phyloP scores from a whole-genome alignment of 2,888 invertebrate species.

The Agrotis clavis region DNA sequence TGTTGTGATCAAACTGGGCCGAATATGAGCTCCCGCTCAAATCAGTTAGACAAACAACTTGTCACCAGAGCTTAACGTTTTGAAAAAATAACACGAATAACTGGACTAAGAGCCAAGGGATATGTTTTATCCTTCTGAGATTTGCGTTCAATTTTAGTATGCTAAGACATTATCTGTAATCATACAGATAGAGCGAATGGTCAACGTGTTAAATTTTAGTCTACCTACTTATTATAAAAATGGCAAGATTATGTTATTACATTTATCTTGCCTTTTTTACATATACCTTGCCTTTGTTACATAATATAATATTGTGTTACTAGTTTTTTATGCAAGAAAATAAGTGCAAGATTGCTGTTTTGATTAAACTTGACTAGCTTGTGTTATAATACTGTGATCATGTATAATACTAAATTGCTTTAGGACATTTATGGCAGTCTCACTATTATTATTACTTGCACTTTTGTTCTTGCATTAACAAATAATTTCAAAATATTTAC shows the following conservation, averaged over 20 bases:
- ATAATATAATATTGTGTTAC: too few relatives aligned
- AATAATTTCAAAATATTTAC: not conserved
- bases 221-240: too few relatives aligned
- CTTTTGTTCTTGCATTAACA: constrained; percentile 17
- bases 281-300: too few relatives aligned
- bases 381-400: constrained; percentile 40
- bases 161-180: not conserved
- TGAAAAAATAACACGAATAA: too few relatives aligned
- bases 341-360: constrained; percentile 11
- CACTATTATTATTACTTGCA: constrained; percentile 2
- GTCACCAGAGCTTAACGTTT: too few relatives aligned
- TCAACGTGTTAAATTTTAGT: too few relatives aligned
- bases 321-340: not conserved
- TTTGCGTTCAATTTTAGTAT: not conserved
- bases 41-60: too few relatives aligned
- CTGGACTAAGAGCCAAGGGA: not conserved
- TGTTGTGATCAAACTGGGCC: too few relatives aligned
- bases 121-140: not conserved
- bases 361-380: constrained; percentile 41
- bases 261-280: too few relatives aligned
- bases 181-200: not conserved
- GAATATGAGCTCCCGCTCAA: too few relatives aligned
- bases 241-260: too few relatives aligned
- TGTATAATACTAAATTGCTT: constrained; percentile 26
- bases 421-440: constrained; percentile 19